These are phyloP conservation scores for Ryuthela nishihirai DNA, from an alignment of 2,888 invertebrate genomes.

Conservation along the genomic window DNA sequence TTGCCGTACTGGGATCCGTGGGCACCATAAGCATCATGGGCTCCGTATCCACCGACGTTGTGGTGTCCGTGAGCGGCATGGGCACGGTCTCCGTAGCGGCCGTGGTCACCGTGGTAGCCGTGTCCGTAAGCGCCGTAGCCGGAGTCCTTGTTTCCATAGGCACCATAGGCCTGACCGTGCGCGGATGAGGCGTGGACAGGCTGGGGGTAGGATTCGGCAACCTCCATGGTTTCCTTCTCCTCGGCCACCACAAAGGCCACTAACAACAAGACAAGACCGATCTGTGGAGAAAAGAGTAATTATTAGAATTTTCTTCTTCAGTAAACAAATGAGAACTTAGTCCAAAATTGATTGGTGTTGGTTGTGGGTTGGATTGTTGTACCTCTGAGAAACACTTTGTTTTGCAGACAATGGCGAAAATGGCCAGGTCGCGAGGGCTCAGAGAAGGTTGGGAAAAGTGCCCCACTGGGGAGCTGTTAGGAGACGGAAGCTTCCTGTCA, in stretches of 20 bases:
- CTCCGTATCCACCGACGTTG: conserved; percentile 15
- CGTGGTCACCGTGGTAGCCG: conserved; percentile 22
- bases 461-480: no score
- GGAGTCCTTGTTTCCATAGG: conserved; percentile 8
- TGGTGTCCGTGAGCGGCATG: conserved; percentile 24
- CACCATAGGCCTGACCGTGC: conserved; percentile 25
- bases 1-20: conserved; percentile 23
- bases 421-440: no score
- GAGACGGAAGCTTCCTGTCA: no score
- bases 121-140: conserved; percentile 26
- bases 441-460: no score
- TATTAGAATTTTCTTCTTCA: no score
- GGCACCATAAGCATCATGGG: conserved; percentile 26
- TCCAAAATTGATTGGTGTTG: no score
- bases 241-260: conserved; percentile 23
- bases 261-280: conserved; percentile 11
- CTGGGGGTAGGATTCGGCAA: conserved; percentile 22
- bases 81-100: conserved; percentile 23
- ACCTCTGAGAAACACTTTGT: no score
- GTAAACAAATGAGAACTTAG: no score
- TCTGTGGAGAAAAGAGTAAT: no score
- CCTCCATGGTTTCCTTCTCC: conserved; percentile 17
- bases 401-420: no score
- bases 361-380: no score
- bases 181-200: conserved; percentile 10